phyloP scores from a whole-genome alignment of 2,113 vertebrate genomes.

The Notothenia rossii region DNA sequence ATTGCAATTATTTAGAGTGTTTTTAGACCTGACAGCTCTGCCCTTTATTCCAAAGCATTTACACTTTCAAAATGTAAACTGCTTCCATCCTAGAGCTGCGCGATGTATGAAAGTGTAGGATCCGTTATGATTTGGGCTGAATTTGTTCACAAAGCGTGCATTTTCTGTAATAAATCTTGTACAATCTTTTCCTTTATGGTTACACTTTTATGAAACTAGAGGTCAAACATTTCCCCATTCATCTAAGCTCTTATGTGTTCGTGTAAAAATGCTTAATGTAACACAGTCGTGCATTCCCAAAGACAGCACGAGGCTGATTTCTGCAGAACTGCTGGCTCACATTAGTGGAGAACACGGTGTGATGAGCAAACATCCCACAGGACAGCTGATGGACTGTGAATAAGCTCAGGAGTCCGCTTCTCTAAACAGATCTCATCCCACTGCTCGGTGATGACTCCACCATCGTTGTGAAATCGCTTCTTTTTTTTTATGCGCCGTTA shows the following conservation, averaged over 20 bases:
- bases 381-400: conserved; percentile 55
- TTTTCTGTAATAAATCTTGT: no score
- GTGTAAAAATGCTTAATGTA: neutral
- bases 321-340: conserved; percentile 42
- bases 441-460: conserved; percentile 58
- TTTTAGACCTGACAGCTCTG: no score
- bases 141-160: no score
- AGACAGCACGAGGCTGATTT: neutral
- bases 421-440: conserved; percentile 47
- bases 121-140: no score
- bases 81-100: no score
- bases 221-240: no score
- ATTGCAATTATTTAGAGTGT: no score
- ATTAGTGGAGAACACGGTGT: conserved; percentile 49
- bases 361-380: conserved; percentile 60
- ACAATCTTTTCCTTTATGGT: no score
- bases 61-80: no score
- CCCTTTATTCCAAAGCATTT: no score
- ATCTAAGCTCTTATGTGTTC: neutral
- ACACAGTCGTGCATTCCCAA: neutral
- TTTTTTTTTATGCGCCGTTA: conserved; percentile 60
- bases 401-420: conserved; percentile 15
- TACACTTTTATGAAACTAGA: no score
- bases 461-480: conserved; percentile 56
- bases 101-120: no score